These are phyloP conservation scores for Pecten maximus DNA, from an alignment of 2,888 invertebrate species.

Conservation along the genomic window DNA sequence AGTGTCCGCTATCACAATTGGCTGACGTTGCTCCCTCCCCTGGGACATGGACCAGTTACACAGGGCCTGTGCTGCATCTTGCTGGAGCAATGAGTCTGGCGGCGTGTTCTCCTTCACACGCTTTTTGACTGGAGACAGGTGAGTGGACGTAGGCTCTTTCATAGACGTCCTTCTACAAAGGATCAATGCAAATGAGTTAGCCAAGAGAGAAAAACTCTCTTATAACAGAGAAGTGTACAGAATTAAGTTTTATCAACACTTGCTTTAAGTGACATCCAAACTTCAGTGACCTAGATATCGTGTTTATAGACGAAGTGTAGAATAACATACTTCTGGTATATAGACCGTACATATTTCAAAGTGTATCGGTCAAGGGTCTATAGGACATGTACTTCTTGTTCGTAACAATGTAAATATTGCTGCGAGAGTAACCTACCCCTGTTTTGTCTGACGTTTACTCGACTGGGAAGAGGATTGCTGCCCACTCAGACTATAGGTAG, in stretches of 20 bases:
- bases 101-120: conserved; percentile 97
- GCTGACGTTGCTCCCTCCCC: conserved; percentile 86
- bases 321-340: no score
- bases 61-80: conserved; percentile 63
- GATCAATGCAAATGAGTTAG: not conserved
- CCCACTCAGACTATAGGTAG: conserved; percentile 70
- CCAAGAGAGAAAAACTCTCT: no score
- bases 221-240: no score
- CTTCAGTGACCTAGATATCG: no score
- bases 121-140: conserved; percentile 97
- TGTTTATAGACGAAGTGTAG: no score
- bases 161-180: conserved; percentile 48
- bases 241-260: no score
- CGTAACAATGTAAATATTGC: no score
- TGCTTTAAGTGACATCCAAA: no score
- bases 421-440: conserved; percentile 70
- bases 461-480: conserved; percentile 67
- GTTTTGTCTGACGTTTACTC: conserved; percentile 77
- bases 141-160: conserved; percentile 84
- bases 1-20: conserved; percentile 96
- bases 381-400: no score
- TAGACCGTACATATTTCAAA: no score
- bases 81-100: conserved; percentile 80
- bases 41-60: conserved; percentile 64
- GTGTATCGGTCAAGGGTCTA: no score